These are phyloP conservation scores for Monoplex corrugatus DNA, from an alignment of 2,888 invertebrate species.

Conservation along the genomic window DNA sequence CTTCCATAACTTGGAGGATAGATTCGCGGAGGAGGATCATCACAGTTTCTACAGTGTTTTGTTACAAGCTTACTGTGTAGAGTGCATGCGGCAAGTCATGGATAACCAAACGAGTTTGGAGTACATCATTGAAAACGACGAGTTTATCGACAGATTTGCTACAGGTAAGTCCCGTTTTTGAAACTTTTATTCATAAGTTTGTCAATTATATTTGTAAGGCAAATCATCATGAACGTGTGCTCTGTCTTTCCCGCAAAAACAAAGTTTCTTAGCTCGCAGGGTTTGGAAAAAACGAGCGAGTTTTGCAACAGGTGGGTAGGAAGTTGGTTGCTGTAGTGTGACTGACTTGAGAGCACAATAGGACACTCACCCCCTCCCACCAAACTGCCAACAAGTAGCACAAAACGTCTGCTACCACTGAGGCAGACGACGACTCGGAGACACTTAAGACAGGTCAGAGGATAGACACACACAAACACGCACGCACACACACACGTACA, in stretches of 20 bases:
- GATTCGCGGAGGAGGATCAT: conserved; percentile 61
- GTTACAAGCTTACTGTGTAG: conserved; percentile 70
- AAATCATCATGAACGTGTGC: neutral
- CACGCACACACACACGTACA: neutral
- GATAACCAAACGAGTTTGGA: conserved; percentile 96
- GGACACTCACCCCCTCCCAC: no score
- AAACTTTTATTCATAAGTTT: neutral
- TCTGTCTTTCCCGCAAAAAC: neutral
- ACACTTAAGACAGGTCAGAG: no score
- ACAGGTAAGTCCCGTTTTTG: conserved; percentile 84
- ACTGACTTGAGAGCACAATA: no score
- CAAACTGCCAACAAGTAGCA: neutral
- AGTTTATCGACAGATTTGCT: conserved; percentile 94
- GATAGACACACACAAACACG: no score
- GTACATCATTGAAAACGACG: conserved; percentile 97
- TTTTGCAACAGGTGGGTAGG: conserved; percentile 4
- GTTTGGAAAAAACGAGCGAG: neutral
- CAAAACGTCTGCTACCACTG: neutral
- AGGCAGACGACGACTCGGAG: conserved; percentile 1
- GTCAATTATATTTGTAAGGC: neutral
- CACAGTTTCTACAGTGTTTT: conserved; percentile 68
- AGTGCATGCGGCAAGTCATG: conserved; percentile 84
- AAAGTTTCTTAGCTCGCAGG: neutral
- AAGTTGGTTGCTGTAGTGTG: no score
- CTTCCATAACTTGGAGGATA: conserved; percentile 68